These are phyloP conservation scores for Apaloderma vittatum DNA, from an alignment of 2,113 vertebrate genomes.

Conservation along the genomic window DNA sequence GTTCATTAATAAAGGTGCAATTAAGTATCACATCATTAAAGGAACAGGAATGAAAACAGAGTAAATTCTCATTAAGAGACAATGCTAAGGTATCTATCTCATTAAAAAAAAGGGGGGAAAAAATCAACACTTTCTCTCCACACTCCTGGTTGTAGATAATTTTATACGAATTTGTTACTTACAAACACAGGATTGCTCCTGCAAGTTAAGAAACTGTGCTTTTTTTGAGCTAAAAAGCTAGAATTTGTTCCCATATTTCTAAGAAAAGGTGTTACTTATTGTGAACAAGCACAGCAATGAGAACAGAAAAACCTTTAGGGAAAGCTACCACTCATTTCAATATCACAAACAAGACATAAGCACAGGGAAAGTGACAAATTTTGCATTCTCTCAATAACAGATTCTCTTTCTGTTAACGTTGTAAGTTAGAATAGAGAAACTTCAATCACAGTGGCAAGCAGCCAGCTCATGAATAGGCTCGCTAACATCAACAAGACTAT, in stretches of 20 bases:
- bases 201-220: neutral
- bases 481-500: constrained; percentile 71
- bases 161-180: neutral
- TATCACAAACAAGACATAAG: constrained; percentile 59
- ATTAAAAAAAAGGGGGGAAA: neutral
- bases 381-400: constrained; percentile 64
- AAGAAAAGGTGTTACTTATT: neutral
- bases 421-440: constrained; percentile 6
- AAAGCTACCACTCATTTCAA: constrained; percentile 53
- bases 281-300: constrained; percentile 1
- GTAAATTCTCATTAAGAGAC: neutral
- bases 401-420: constrained; percentile 45
- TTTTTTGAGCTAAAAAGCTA: neutral
- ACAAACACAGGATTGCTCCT: neutral
- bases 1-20: constrained; percentile 68
- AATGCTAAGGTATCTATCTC: constrained; percentile 7
- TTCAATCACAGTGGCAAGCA: constrained; percentile 55
- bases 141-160: neutral
- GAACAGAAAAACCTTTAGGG: constrained; percentile 30
- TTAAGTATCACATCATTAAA: constrained; percentile 64
- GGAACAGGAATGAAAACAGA: constrained; percentile 15
- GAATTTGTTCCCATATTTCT: neutral
- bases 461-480: constrained; percentile 66
- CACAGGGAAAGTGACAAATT: constrained; percentile 57
- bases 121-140: constrained; percentile 8